phyloP scores from a whole-genome alignment of 2,888 invertebrate genomes.

The Ephialtes manifestator region DNA sequence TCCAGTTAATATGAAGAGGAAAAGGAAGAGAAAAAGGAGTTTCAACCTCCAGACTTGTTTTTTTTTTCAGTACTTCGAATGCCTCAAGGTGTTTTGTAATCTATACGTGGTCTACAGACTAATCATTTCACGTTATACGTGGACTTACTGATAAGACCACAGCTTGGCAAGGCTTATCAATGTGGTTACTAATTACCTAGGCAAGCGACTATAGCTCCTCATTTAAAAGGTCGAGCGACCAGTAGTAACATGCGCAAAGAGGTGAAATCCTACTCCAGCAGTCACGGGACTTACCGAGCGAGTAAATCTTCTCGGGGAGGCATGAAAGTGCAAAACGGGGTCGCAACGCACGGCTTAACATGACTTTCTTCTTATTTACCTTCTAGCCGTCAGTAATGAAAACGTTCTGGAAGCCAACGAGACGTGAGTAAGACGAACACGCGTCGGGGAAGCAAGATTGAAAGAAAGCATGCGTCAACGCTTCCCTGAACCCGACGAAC shows the following conservation, averaged over 20 bases:
- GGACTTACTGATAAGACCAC: slow-evolving; percentile 26
- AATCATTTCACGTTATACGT: slow-evolving; percentile 32
- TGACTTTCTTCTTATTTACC: slow-evolving; percentile 72
- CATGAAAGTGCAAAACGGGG: slow-evolving; percentile 16
- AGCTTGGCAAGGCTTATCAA: slow-evolving; percentile 36
- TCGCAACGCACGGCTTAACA: slow-evolving; percentile 44
- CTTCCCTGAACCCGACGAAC: slow-evolving; percentile 7
- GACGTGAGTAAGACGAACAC: slow-evolving; percentile 54
- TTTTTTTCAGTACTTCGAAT: slow-evolving; percentile 20
- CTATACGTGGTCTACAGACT: slow-evolving; percentile 17
- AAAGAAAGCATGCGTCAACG: slow-evolving; percentile 9
- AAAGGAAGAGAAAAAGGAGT: slow-evolving; percentile 24
- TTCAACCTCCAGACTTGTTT: slow-evolving; percentile 37
- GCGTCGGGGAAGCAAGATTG: slow-evolving; percentile 18
- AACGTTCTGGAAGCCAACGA: slow-evolving; percentile 70
- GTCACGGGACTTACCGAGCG: not conserved
- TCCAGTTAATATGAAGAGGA: slow-evolving; percentile 47
- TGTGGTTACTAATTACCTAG: slow-evolving; percentile 48
- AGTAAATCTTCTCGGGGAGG: not conserved
- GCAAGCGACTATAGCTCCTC: not conserved
- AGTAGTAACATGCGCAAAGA: not conserved
- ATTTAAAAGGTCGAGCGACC: not conserved
- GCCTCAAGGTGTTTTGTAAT: slow-evolving; percentile 19
- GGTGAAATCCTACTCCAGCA: not conserved
- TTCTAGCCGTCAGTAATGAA: slow-evolving; percentile 71